Conservation (phyloP, 92 coral and sea anemone genomes). For the Paragorgia papillata region DNA sequence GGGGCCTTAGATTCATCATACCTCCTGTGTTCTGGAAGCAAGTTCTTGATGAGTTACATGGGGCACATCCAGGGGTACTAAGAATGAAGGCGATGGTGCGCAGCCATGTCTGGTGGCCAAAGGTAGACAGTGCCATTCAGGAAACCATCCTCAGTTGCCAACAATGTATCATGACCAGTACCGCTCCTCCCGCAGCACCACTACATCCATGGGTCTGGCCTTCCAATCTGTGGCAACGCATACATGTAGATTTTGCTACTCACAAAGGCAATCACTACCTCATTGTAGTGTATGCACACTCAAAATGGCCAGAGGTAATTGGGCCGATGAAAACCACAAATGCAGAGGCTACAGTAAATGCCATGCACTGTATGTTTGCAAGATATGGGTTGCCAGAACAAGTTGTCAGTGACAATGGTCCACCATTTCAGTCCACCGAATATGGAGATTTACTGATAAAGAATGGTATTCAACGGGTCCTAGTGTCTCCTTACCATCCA, state of each 20-base stretch:
- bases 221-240: too few relatives aligned
- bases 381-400: slow-evolving; percentile 56
- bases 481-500: too few relatives aligned
- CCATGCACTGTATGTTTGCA: slow-evolving; percentile 46
- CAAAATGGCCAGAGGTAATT: too few relatives aligned
- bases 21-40: slow-evolving; percentile 4
- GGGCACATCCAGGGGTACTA: slow-evolving; percentile 57
- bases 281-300: slow-evolving; percentile 50
- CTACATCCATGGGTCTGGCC: too few relatives aligned
- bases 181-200: slow-evolving; percentile 55
- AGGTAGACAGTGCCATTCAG: slow-evolving; percentile 42
- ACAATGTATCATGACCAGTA: slow-evolving; percentile 50
- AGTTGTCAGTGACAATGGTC: slow-evolving; percentile 45
- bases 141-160: slow-evolving; percentile 37
- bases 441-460: slow-evolving; percentile 9
- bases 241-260: too few relatives aligned
- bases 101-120: too few relatives aligned
- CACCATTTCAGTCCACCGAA: too few relatives aligned
- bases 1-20: too few relatives aligned
- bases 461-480: slow-evolving; percentile 34
- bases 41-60: slow-evolving; percentile 44
- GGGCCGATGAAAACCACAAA: too few relatives aligned
- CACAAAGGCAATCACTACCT: slow-evolving; percentile 45
- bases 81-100: slow-evolving; percentile 51
- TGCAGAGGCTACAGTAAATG: too few relatives aligned